A percentile compares a stretch with the other conserved stretches of the same genome.
Evolutionary conservation across 2,113 vertebrate genomes (phyloP).

Genomic region (Tretioscincus oriximinensis): DNA sequence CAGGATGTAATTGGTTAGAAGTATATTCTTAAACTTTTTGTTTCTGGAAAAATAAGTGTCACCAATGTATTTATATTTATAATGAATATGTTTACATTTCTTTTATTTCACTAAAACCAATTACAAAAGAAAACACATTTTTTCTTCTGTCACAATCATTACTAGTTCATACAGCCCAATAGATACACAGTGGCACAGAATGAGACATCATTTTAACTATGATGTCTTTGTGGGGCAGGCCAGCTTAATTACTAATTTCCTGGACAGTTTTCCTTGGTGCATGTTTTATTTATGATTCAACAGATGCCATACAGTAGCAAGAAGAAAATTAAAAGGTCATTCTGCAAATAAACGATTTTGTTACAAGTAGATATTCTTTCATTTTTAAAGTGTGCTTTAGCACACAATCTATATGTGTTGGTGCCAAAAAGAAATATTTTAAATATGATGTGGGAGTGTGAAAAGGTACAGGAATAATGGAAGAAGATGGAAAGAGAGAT

Average conservation of each 20-base stretch:
- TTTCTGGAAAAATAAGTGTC: neutral
- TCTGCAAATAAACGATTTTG: neutral
- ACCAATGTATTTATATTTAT: neutral
- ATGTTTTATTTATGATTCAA: conserved; percentile 12
- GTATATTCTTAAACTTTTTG: neutral
- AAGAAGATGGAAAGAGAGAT: too few species aligned
- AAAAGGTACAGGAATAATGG: too few species aligned
- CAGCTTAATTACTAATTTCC: neutral
- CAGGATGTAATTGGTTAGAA: neutral
- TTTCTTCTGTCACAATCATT: neutral
- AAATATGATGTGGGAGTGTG: too few species aligned
- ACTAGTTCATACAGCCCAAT: neutral
- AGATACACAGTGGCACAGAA: neutral
- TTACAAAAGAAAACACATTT: neutral
- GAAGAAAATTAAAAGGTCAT: neutral
- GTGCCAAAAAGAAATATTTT: too few species aligned
- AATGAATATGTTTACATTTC: neutral
- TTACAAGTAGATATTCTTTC: neutral
- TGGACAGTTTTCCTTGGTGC: neutral
- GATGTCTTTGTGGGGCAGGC: neutral
- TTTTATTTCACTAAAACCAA: neutral
- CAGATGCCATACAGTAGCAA: neutral
- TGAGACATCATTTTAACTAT: neutral
- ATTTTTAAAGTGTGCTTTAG: too few species aligned
- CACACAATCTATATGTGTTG: too few species aligned